Conservation (phyloP, 2,888 invertebrate genomes). For the Heliconius charithonia region DNA sequence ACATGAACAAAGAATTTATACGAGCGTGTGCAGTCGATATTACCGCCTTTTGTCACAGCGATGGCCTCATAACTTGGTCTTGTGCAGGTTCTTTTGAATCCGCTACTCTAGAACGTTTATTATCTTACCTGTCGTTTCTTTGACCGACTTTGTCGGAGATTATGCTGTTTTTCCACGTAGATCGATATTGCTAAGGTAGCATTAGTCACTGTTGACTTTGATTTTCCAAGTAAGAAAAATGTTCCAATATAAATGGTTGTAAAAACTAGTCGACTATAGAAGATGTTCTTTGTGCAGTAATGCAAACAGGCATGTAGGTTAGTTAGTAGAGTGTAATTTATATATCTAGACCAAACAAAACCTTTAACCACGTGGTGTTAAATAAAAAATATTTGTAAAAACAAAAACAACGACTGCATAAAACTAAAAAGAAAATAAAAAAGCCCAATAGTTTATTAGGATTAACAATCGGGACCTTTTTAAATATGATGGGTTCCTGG, state of each 20-base stretch:
- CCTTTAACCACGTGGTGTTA: too few relatives aligned
- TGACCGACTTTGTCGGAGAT: constrained; percentile 19
- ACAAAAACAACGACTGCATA: too few relatives aligned
- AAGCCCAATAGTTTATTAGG: too few relatives aligned
- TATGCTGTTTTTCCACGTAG: constrained; percentile 9
- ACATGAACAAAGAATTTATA: constrained; percentile 40
- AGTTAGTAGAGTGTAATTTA: too few relatives aligned
- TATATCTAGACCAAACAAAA: too few relatives aligned
- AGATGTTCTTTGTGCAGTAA: not conserved
- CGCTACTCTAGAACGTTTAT: constrained; percentile 14
- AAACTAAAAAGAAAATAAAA: too few relatives aligned
- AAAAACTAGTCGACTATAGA: not conserved
- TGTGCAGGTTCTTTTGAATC: constrained; percentile 31
- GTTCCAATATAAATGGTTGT: not conserved
- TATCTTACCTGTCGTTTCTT: constrained; percentile 23
- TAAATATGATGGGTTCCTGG: too few relatives aligned
- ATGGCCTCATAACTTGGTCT: constrained; percentile 43
- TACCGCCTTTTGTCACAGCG: constrained; percentile 42
- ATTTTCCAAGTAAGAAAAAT: not conserved
- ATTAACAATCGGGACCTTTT: too few relatives aligned
- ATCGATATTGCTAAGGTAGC: not conserved
- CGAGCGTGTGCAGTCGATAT: constrained; percentile 38
- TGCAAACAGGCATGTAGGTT: not conserved
- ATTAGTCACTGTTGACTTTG: constrained; percentile 9
- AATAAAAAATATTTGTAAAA: too few relatives aligned